phyloP scores from a whole-genome alignment of 1,140 invertebrate genomes.

The Bemisia tabaci region DNA sequence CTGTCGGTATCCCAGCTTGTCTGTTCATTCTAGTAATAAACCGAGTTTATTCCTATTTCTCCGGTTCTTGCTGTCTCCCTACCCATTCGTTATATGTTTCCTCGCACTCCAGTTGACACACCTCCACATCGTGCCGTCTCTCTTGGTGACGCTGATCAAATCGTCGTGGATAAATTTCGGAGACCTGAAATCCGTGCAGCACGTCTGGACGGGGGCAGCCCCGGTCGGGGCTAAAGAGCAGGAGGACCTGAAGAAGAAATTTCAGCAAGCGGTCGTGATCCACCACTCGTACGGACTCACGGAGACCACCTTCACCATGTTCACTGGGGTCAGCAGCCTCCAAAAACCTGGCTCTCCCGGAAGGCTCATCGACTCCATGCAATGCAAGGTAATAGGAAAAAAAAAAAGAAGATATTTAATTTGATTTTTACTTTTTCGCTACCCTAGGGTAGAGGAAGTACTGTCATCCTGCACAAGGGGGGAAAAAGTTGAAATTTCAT shows the following conservation, averaged over 20 bases:
- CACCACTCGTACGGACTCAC: not conserved
- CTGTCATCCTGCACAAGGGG: too few species aligned
- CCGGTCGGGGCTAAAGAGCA: not conserved
- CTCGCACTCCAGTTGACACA: not conserved
- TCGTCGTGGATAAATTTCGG: not conserved
- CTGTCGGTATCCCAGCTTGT: too few species aligned
- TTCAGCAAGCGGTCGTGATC: not conserved
- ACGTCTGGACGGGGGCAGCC: not conserved
- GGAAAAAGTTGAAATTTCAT: too few species aligned
- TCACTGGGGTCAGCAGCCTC: not conserved
- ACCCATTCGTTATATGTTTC: too few species aligned
- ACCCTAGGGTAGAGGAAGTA: too few species aligned
- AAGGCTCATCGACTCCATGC: not conserved
- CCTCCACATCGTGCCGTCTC: not conserved
- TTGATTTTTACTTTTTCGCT: too few species aligned
- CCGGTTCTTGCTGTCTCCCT: too few species aligned
- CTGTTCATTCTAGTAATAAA: too few species aligned
- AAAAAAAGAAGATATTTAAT: too few species aligned
- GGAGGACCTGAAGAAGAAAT: not conserved
- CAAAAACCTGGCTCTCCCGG: not conserved
- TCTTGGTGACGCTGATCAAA: not conserved
- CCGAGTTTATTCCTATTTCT: too few species aligned
- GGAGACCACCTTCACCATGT: not conserved
- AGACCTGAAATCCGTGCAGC: not conserved
- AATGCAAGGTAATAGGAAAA: not conserved